Conservation (phyloP, 2,797 vertebrate species). For the Oreochromis mossambicus region DNA sequence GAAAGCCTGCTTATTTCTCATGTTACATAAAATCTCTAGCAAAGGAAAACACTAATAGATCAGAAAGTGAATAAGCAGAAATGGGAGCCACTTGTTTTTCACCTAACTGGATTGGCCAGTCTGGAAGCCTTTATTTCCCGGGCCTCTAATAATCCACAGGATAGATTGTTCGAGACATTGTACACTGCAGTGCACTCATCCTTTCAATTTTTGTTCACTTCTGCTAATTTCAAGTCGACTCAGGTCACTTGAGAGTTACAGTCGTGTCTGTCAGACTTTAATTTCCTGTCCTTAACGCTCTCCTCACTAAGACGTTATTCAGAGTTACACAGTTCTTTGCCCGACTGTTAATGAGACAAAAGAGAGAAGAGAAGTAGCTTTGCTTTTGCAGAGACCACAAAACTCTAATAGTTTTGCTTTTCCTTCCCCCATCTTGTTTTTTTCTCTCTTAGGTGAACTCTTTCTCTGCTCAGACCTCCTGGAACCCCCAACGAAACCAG, state of each 20-base stretch:
- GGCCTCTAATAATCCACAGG: not conserved
- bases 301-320: not conserved
- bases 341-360: constrained; percentile 27
- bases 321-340: constrained; percentile 1
- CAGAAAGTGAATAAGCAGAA: not conserved
- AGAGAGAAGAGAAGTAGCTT: constrained; percentile 12
- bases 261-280: not conserved
- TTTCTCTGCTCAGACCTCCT: constrained; percentile 27
- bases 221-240: not conserved
- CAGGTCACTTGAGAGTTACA: not conserved
- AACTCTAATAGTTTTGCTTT: constrained; percentile 10
- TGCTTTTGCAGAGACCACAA: constrained; percentile 13
- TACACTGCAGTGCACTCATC: not conserved
- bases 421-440: not conserved
- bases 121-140: not conserved
- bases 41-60: constrained; percentile 24
- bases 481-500: constrained; percentile 13
- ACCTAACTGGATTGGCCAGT: constrained; percentile 7
- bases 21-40: not conserved
- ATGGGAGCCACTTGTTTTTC: not conserved
- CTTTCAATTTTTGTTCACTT: not conserved
- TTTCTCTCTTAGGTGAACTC: constrained; percentile 23
- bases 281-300: not conserved
- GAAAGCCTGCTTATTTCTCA: constrained; percentile 10
- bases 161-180: not conserved